Evolutionary conservation across 2,888 invertebrate genomes (phyloP), one percentile per base, ranked within the genome.

Genomic region (Catonia carolina): DNA sequence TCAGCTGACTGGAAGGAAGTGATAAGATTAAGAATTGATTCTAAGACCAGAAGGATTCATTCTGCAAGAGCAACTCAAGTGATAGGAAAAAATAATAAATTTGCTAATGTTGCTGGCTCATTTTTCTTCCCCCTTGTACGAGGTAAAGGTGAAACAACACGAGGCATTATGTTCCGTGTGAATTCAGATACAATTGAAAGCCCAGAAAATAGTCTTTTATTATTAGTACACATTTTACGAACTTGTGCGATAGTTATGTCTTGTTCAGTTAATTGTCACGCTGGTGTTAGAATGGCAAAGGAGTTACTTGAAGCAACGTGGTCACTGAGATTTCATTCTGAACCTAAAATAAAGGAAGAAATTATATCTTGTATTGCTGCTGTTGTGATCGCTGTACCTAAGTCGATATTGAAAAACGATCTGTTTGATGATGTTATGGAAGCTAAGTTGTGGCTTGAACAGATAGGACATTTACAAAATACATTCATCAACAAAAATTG

Each of bases 101-200:
- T 93, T 70, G 78, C 85, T 0, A 72, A 80, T 0, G 83, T 87
- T 0, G 87, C 86, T 0, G 86, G 88, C 1, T 78, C 78, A 45
- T 95, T 94, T 69, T 92, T 94, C 73, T 94, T 88, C 69, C 89
- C 91, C 0, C 70, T 91, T 1, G 70, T 90, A 0, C 60, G 67
- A 23, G 67, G 68, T 20, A 64, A 55, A 56, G 59, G 56, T 36
- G 55, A 39, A 39, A 61, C 45, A 14, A 58, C 48, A 55, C 45
- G 54, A 48, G 54, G 56, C 42, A 62, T 56, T 31, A 42, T 61
- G 20, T 55, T 53, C 14, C 23, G 42, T 27, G 12, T 53, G 23
- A 27, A 41, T 22, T 42, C 52, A 18, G 31, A 55, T 22, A 48
- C 53, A 36, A 27, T 49, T 41, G 53, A 50, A 37, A 42, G 53